phyloP scores from a whole-genome alignment of 2,888 invertebrate genomes.

The Machimus rusticus region DNA sequence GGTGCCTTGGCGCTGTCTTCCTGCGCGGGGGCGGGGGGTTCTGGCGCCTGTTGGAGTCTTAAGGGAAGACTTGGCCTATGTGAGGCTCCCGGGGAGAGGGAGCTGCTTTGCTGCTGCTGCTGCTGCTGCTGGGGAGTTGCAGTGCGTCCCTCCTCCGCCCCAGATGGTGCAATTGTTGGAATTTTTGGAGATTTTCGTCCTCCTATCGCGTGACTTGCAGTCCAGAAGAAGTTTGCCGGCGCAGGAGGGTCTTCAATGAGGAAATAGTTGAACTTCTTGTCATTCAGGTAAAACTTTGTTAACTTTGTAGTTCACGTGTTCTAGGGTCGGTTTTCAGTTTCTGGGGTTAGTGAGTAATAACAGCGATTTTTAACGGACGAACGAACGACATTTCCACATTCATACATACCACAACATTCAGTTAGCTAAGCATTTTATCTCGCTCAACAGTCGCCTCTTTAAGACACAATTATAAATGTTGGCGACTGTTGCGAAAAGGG shows the following conservation, averaged over 20 bases:
- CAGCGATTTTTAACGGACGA: neutral
- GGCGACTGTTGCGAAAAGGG: neutral
- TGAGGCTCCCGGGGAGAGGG: constrained; percentile 66
- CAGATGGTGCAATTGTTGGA: constrained; percentile 56
- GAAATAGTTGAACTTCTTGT: neutral
- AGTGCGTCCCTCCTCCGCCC: constrained; percentile 57
- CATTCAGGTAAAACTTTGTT: constrained; percentile 15
- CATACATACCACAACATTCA: neutral
- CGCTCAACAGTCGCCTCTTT: neutral
- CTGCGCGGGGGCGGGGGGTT: constrained; percentile 52
- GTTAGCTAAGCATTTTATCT: neutral
- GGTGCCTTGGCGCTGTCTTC: neutral
- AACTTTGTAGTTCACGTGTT: constrained; percentile 33
- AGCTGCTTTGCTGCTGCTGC: constrained; percentile 63
- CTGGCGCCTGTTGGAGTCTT: constrained; percentile 51
- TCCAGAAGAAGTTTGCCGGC: constrained; percentile 71
- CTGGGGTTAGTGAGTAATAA: neutral
- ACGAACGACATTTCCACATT: constrained; percentile 22
- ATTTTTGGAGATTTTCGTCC: constrained; percentile 66
- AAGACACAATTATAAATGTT: neutral
- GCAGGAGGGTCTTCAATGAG: constrained; percentile 56
- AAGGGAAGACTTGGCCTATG: constrained; percentile 66
- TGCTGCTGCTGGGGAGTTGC: constrained; percentile 63
- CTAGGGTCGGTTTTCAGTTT: neutral
- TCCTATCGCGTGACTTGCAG: constrained; percentile 79